These are phyloP conservation scores for Cryptocephalus primarius DNA, from an alignment of 2,888 invertebrate genomes.

Conservation along the genomic window DNA sequence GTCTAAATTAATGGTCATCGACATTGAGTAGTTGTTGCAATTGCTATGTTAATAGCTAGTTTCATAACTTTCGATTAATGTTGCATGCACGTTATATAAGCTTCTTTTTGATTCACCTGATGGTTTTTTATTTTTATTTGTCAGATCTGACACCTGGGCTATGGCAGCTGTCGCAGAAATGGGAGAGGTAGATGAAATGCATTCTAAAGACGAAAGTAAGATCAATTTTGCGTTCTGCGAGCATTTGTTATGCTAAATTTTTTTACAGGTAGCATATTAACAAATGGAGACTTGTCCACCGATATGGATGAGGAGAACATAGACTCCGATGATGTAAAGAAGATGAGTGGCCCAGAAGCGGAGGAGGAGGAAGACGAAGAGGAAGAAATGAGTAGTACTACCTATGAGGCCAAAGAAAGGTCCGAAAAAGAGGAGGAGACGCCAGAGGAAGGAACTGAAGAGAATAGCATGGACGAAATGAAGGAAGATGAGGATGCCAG, in stretches of 20 bases:
- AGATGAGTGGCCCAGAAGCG: constrained; percentile 7
- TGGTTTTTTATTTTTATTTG: constrained; percentile 9
- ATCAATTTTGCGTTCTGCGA: not conserved
- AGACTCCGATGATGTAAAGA: constrained; percentile 12
- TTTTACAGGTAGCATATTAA: constrained; percentile 18
- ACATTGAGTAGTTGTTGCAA: no score
- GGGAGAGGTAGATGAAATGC: constrained; percentile 37
- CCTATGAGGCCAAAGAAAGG: constrained; percentile 4
- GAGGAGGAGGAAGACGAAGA: constrained; percentile 15
- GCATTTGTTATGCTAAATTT: not conserved
- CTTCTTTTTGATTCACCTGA: not conserved
- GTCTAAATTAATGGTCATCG: no score
- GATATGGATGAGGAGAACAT: constrained; percentile 24
- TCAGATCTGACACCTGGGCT: constrained; percentile 23
- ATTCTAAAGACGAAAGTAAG: constrained; percentile 32
- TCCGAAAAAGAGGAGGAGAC: constrained; percentile 3
- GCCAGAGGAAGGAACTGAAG: constrained; percentile 4
- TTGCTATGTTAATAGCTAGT: no score
- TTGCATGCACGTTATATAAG: not conserved
- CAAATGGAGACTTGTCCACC: constrained; percentile 30
- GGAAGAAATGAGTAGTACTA: constrained; percentile 8
- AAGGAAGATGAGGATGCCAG: constrained; percentile 14
- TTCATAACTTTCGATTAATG: no score
- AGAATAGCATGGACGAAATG: constrained; percentile 6
- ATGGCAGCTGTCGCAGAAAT: constrained; percentile 36